Evolutionary conservation across 2,888 invertebrate species (phyloP), one percentile per base, ranked within the genome.

Genomic region (Bursaphelenchus okinawaensis): DNA sequence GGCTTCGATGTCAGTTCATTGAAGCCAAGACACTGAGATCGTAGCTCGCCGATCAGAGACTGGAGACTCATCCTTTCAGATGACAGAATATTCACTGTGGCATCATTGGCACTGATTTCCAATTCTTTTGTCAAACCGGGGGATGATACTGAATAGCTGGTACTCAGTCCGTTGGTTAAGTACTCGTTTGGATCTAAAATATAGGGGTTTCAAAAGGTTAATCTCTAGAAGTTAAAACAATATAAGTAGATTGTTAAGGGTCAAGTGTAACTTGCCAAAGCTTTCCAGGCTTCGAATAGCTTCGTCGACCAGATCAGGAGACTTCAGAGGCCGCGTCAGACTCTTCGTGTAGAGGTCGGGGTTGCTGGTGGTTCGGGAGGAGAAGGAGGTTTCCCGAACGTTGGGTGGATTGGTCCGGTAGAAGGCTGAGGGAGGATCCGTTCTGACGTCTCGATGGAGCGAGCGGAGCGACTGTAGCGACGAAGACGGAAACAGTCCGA

Each of bases 201-300:
- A n/a, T 12, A 9, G 29, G 22, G 26, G 29, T 19, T 64, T 22
- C 28, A 63, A 62, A 63, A 29, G 65, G 22, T 56, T 12, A 40
- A 40, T n/a, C 29, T 24, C 23, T 56, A 50, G 23, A 50, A 56
- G 20, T 50, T 40, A 9, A 20, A 56, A 56, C 57, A 19, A n/a
- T 9, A 9, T 7, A 8, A n/a, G n/a, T 22, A 20, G n/a, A 9
- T 54, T 22, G 20, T 19, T 8, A 20, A 56, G 23, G 50, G 16
- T 56, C 16, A 9, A 9, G 20, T 20, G 19, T n/a, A 61, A 52
- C 64, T 20, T 28, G 74, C 71, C 71, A 61, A 71, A 71, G 31
- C 58, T 28, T 31, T 71, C 71, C 29, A 71, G 57, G 28, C 72
- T 73, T 6, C 74, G 52, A 28, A 71, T 71, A 7, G 71, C 71